These are phyloP conservation scores for Sebastes hubbsi DNA, from an alignment of 2,797 vertebrate species.

Conservation along the genomic window DNA sequence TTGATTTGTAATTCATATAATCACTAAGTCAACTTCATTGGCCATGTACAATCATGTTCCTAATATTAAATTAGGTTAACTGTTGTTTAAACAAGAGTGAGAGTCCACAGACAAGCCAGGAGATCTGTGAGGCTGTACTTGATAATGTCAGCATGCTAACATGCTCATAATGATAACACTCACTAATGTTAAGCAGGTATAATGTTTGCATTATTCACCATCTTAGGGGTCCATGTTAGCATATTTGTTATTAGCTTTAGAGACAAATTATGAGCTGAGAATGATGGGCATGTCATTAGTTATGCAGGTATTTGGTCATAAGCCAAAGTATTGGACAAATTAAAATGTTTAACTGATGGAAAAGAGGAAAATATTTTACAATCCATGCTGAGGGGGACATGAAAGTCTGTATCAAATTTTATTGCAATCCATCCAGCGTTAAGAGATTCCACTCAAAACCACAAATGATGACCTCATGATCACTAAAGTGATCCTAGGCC, in stretches of 20 bases:
- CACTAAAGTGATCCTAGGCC: background rate
- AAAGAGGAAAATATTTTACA: no score
- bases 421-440: background rate
- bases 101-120: background rate
- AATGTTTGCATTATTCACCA: background rate
- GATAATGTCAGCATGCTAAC: background rate
- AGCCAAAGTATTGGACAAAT: no score
- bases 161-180: background rate
- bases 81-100: background rate
- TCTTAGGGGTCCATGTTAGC: background rate
- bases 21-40: background rate
- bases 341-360: no score
- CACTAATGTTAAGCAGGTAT: background rate
- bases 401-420: no score
- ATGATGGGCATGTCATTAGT: background rate
- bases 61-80: background rate
- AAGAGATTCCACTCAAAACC: background rate
- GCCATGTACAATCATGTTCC: background rate
- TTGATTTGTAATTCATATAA: conserved; percentile 24
- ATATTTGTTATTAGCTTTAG: background rate
- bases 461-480: background rate
- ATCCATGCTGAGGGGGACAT: no score
- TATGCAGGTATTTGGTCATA: background rate
- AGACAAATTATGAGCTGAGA: background rate
- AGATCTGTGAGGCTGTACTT: background rate